These are phyloP conservation scores for Octomys mimax DNA, from an alignment of 2,797 vertebrate species.

Conservation along the genomic window DNA sequence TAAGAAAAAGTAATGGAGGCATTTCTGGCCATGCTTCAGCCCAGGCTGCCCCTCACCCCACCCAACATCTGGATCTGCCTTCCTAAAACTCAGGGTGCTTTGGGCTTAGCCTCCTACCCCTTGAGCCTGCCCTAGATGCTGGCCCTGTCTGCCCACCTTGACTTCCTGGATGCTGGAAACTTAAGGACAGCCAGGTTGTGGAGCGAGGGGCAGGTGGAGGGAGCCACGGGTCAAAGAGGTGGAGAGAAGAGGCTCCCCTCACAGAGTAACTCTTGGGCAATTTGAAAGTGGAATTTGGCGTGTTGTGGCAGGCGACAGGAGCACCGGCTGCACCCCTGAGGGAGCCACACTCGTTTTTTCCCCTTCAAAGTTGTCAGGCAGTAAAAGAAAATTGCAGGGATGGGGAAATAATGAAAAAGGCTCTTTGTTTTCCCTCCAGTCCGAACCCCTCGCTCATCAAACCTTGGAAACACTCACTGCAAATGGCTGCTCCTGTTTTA, in stretches of 20 bases:
- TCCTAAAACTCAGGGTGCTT: neutral
- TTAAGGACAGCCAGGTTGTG: neutral
- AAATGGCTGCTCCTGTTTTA: conserved; percentile 83
- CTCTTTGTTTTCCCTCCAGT: conserved; percentile 79
- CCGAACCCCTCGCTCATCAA: conserved; percentile 84
- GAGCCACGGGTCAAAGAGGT: neutral
- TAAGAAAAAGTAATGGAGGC: neutral
- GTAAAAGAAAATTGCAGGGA: conserved; percentile 84
- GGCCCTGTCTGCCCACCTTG: neutral
- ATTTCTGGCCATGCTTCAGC: neutral
- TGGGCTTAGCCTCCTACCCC: neutral
- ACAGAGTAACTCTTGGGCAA: neutral
- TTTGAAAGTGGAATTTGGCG: conserved; percentile 39
- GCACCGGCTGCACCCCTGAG: conserved; percentile 6
- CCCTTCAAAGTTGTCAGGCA: conserved; percentile 75
- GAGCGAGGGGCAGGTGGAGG: neutral
- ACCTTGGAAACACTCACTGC: conserved; percentile 79
- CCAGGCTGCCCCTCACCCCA: neutral
- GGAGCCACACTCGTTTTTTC: conserved; percentile 56
- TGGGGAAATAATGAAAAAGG: conserved; percentile 82
- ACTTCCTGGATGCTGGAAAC: neutral
- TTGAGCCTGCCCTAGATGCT: neutral
- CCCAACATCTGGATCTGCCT: neutral
- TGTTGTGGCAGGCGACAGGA: neutral
- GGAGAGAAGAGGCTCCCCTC: neutral